A percentile compares a stretch with the other conserved stretches of the same genome.
Conservation (phyloP, 2,113 vertebrate species). For the Bos indicus region DNA sequence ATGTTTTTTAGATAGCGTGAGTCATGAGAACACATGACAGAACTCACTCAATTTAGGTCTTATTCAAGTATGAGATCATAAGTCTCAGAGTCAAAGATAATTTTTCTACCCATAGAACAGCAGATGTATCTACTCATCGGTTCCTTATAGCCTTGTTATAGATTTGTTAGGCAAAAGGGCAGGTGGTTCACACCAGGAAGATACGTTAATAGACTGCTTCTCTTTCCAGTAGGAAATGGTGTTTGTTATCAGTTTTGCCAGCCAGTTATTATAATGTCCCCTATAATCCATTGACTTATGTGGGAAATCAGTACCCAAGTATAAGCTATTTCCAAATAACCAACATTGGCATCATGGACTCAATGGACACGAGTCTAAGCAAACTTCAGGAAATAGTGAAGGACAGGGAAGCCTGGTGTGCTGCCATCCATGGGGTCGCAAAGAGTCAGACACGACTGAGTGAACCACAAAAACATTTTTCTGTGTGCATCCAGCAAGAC, state of each 20-base stretch:
- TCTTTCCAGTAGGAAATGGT: neutral
- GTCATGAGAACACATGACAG: neutral
- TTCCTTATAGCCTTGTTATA: neutral
- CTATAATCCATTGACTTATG: neutral
- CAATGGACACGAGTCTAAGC: neutral
- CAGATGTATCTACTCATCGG: neutral
- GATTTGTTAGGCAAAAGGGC: neutral
- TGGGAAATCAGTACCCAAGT: neutral
- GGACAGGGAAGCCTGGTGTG: neutral
- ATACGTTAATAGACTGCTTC: neutral
- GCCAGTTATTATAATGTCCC: neutral
- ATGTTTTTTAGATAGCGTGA: neutral
- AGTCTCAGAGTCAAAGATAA: neutral
- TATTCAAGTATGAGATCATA: neutral
- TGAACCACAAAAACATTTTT: neutral
- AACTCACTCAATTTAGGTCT: neutral
- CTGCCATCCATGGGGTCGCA: neutral
- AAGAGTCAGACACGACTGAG: neutral
- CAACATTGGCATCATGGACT: neutral
- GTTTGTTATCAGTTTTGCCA: neutral
- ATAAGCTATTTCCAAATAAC: neutral
- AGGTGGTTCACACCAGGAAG: neutral
- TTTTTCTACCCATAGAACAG: neutral
- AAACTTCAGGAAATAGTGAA: neutral
- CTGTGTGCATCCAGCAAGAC: neutral